Base-by-base conservation (phyloP, 2,888 invertebrate species). In the Trilocha varians region DNA sequence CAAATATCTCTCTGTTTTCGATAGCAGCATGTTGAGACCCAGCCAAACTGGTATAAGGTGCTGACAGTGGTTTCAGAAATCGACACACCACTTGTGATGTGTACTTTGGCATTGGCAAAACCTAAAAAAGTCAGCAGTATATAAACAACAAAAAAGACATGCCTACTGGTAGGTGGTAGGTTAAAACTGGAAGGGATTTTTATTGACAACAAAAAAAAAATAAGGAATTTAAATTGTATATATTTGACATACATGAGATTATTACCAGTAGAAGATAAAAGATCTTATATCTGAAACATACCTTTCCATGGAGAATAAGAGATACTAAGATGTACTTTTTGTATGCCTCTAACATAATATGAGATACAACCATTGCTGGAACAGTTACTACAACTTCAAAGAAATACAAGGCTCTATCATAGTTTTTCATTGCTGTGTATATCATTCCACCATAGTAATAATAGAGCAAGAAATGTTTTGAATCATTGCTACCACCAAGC, bases 401-500 rank as follows among this genome's bases (percentile, higher is more conserved):
- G 79, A 96, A 98, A 78, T 97, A 98, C 47, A 97, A 83, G 6
- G 98, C 97, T 65, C 96, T 88, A 55, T 97, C 95, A 69, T 94
- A 96, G 65, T 97, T 95, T 73, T 98, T 97, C 60, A 98, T 80
- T 9, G 96, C 95, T 42, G 97, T 91, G 75, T 97, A 98, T 55
- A 98, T 96, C 96, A 98, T 97, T 40, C 98, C 98, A 44, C 98
- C 98, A 70, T 99, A 99, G 75, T 98, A 98, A 71, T 96, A 98
- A 74, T 97, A 98, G 0, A 96, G 88, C 40, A 99, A 88, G 70
- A 97, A 97, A 74, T 96, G 93, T 80, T 94, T 95, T 0, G 94
- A 90, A 71, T 96, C 95, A 78, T 93, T 93, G 66, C 91, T 89
- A 51, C 91, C 91, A 62, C 93, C 93, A 87, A 89, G 70, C 75